Base-by-base conservation (phyloP, 92 coral and sea anemone genomes). In the Galaxea fascicularis region DNA sequence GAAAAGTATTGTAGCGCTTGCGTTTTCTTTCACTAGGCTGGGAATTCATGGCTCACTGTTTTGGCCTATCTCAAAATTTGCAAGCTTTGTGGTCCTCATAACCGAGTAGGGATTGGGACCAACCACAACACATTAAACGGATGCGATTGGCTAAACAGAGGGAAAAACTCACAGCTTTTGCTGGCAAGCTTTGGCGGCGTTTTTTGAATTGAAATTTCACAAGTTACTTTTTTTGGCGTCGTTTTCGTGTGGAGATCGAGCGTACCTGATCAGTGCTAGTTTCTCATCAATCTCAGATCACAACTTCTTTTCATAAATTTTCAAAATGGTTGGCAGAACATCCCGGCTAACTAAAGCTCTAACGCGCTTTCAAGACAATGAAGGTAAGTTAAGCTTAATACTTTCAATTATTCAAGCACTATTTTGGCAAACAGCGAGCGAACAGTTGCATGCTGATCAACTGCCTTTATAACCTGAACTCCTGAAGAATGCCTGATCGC, bases 261-360 rank as follows among this genome's bases (percentile, higher is more conserved):
- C 56, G 17, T 71, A 35, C 6, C 41, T 44, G 13, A 3, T 31
- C 73, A 68, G 46, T 68, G 75, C 56, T 68, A 35, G 73, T 39
- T 9, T 62, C 24, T 25, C 67, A 62, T 26, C 67, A 1, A 39
- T 27, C 44, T 71, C 27, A 71, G 56, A 53, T 71, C 8, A n/a
- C n/a, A 71, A 44, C 56, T 71, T 14, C 31, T 63, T 71, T 45
- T 71, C 14, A 22, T 39, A 41, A 45, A 41, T n/a, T 41, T 41
- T 70, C 53, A 70, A 70, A 70, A 70, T 70, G 57, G 56, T 70
- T 70, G 75, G 75, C 30, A 70, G 75, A 44, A 70, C 75, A 41
- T 70, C 75, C 4, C 56, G 75, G 0, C 57, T 70, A 1, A 41
- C 27, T 64, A 64, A 64, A 64, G 70, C 70, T 64, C 70, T 41